Conservation (phyloP, 2,797 vertebrate genomes). For the Mionectes olivaceus region DNA sequence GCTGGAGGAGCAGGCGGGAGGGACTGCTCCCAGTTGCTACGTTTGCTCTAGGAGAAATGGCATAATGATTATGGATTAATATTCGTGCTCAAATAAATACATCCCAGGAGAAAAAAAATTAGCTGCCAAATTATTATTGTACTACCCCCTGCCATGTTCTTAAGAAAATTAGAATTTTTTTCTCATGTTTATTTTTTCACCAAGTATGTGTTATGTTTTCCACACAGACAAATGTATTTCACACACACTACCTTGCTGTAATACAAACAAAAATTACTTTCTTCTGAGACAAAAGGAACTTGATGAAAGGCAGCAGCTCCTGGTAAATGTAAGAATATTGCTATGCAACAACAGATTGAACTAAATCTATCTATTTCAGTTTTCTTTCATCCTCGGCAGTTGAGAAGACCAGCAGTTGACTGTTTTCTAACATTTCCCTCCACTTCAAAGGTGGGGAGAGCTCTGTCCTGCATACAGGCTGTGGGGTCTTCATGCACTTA, state of each 20-base stretch:
- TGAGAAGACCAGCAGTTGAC: not conserved
- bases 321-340: slow-evolving; percentile 41
- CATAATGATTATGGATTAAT: slow-evolving; percentile 41
- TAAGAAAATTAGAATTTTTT: slow-evolving; percentile 47
- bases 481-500: not conserved
- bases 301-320: slow-evolving; percentile 41
- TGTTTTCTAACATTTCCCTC: slow-evolving; percentile 1
- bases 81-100: slow-evolving; percentile 15
- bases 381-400: not conserved
- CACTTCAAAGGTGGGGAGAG: not conserved
- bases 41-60: slow-evolving; percentile 26
- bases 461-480: not conserved
- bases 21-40: slow-evolving; percentile 16
- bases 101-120: slow-evolving; percentile 26
- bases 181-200: not conserved
- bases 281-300: slow-evolving; percentile 44
- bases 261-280: slow-evolving; percentile 21
- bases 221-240: slow-evolving; percentile 35
- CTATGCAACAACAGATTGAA: slow-evolving; percentile 47
- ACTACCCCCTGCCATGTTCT: not conserved
- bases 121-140: slow-evolving; percentile 30
- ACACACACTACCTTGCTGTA: slow-evolving; percentile 12
- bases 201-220: not conserved
- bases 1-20: not conserved
- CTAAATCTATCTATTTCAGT: not conserved